These are phyloP conservation scores for Brienomyrus brachyistius DNA, from an alignment of 2,113 vertebrate species.

Conservation along the genomic window DNA sequence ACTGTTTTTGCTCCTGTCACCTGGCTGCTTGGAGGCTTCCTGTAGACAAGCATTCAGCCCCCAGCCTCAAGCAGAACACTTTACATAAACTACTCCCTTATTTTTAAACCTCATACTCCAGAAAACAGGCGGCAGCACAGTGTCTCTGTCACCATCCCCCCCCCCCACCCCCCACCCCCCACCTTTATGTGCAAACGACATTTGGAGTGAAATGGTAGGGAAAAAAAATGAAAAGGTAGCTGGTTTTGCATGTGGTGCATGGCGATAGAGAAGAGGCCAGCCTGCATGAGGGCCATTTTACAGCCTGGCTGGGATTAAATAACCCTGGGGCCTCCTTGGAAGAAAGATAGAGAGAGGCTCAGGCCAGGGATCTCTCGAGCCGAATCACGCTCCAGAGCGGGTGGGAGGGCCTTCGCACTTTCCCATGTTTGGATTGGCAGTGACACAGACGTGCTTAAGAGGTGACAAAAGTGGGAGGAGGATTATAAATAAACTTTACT, in stretches of 20 bases:
- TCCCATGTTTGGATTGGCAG: conserved; percentile 75
- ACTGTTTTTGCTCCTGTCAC: not conserved
- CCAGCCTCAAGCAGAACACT: not conserved
- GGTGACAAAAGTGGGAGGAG: conserved; percentile 44
- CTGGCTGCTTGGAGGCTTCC: not conserved
- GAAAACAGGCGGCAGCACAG: not conserved
- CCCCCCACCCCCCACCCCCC: not conserved
- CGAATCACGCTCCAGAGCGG: conserved; percentile 65
- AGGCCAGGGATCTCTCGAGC: conserved; percentile 53
- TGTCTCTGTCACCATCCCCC: not conserved
- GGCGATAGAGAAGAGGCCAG: conserved; percentile 63
- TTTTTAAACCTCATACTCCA: not conserved
- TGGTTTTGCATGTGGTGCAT: conserved; percentile 25
- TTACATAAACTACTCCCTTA: not conserved
- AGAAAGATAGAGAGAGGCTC: conserved; percentile 10
- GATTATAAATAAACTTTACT: conserved; percentile 76
- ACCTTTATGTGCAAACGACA: not conserved
- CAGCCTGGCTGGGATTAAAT: conserved; percentile 70
- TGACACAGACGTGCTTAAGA: conserved; percentile 55
- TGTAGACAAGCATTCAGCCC: not conserved
- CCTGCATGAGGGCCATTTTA: conserved; percentile 76
- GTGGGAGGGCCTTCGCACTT: conserved; percentile 57
- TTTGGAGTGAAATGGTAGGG: not conserved
- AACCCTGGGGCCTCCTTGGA: conserved; percentile 47
- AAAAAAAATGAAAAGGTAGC: conserved; percentile 15